Conservation (phyloP, 2,888 invertebrate genomes). For the Drymonia ruficornis region DNA sequence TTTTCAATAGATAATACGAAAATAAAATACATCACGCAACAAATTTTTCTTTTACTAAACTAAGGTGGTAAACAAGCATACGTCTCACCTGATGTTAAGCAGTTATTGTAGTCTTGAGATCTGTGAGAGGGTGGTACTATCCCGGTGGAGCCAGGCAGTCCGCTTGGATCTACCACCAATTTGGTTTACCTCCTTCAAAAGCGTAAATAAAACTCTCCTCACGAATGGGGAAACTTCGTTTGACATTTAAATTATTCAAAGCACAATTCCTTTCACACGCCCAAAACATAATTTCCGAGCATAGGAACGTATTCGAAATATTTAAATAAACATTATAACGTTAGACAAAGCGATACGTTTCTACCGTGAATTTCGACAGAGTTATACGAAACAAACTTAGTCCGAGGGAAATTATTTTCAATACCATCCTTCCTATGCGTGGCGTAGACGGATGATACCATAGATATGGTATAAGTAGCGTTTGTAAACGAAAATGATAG, state of each 20-base stretch:
- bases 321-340: slow-evolving; percentile 4
- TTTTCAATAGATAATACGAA: no score
- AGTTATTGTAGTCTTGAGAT: no score
- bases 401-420: background rate
- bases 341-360: background rate
- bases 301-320: background rate
- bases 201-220: no score
- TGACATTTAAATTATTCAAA: background rate
- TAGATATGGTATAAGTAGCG: background rate
- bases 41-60: no score
- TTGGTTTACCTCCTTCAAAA: no score
- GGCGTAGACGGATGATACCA: background rate
- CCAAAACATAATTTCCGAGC: slow-evolving; percentile 1
- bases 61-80: no score
- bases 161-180: no score
- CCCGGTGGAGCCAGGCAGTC: no score
- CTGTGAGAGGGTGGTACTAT: no score
- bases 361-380: background rate
- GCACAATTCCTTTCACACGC: background rate
- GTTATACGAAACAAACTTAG: slow-evolving; percentile 5
- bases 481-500: no score
- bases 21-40: no score
- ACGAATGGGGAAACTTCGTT: background rate
- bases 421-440: background rate
- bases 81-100: no score